Evolutionary conservation across 1,140 invertebrate species (phyloP).

Genomic region (Drosophila eugracilis): DNA sequence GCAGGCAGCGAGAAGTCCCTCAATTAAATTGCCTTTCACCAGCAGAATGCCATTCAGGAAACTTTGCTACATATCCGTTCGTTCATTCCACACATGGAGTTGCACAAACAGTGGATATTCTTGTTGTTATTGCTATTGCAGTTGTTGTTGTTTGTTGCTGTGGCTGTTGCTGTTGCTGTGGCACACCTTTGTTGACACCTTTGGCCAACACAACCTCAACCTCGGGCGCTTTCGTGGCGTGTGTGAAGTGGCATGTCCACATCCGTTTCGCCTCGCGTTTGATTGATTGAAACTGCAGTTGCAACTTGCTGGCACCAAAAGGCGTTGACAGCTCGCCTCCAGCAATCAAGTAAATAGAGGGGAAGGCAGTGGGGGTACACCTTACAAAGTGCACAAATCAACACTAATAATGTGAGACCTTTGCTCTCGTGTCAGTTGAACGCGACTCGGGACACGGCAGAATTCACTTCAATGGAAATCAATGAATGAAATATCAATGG

Average conservation of each 20-base stretch:
- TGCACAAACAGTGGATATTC: constrained; percentile 29
- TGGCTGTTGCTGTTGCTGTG: constrained; percentile 17
- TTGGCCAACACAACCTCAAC: constrained; percentile 43
- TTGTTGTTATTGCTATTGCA: constrained; percentile 9
- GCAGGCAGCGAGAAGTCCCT: constrained; percentile 36
- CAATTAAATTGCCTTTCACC: constrained; percentile 64
- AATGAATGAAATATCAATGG: constrained; percentile 1
- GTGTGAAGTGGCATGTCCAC: constrained; percentile 71
- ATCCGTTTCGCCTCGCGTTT: constrained; percentile 58
- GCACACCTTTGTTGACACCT: constrained; percentile 62
- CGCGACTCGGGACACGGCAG: background rate
- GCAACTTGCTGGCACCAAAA: constrained; percentile 39
- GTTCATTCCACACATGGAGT: constrained; percentile 42
- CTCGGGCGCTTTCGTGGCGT: constrained; percentile 50
- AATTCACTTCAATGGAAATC: background rate
- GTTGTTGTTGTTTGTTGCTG: constrained; percentile 8
- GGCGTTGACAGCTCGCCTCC: constrained; percentile 43
- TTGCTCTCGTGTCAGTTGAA: constrained; percentile 21
- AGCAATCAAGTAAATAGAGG: background rate
- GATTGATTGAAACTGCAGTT: constrained; percentile 75
- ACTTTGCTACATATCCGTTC: constrained; percentile 46
- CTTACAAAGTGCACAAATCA: constrained; percentile 49
- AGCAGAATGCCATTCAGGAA: constrained; percentile 45
- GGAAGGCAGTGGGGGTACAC: background rate
- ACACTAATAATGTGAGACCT: constrained; percentile 50